phyloP scores from a whole-genome alignment of 2,113 vertebrate species.

The Passer montanus region DNA sequence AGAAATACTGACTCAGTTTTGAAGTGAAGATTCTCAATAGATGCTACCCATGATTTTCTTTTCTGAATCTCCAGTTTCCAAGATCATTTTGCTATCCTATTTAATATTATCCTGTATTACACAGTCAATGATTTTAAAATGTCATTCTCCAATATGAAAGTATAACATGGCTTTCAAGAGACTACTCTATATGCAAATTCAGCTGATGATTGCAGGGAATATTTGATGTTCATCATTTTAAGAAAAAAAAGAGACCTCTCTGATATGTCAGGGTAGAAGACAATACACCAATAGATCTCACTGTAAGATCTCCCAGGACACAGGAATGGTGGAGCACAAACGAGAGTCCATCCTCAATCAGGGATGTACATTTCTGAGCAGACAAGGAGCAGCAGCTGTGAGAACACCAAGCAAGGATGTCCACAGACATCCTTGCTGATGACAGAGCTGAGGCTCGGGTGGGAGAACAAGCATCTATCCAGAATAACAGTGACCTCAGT shows the following conservation, averaged over 20 bases:
- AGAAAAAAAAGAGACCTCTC: background rate
- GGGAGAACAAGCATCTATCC: background rate
- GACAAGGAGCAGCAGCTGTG: background rate
- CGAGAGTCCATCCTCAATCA: background rate
- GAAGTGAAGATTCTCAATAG: background rate
- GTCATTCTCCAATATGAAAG: background rate
- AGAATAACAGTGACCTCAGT: background rate
- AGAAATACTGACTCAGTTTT: background rate
- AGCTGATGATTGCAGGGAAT: background rate
- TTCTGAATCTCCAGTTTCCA: background rate
- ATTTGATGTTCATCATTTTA: background rate
- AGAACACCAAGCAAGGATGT: background rate
- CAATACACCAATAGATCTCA: rapidly evolving
- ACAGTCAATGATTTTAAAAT: background rate
- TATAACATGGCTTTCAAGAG: background rate
- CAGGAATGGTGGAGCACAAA: background rate
- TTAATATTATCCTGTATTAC: background rate
- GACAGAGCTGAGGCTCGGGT: background rate
- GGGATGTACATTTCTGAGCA: background rate
- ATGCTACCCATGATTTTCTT: background rate
- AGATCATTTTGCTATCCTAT: background rate
- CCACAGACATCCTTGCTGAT: background rate
- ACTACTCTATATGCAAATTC: background rate
- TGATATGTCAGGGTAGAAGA: background rate
- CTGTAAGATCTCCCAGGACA: background rate